Conservation (phyloP, 2,113 vertebrate species). For the Leiothrix lutea region DNA sequence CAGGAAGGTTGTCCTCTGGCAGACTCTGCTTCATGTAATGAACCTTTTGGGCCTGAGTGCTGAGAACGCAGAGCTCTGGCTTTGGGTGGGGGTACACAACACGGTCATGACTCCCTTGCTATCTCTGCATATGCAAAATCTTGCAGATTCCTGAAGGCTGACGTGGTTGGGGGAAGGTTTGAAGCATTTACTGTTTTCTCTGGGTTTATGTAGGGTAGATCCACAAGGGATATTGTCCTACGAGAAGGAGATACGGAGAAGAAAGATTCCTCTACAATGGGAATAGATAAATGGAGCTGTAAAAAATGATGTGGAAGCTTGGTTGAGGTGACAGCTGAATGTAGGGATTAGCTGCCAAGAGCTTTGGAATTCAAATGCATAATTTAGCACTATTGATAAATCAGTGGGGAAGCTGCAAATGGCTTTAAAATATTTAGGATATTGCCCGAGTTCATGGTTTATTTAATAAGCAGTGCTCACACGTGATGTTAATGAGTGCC, state of each 20-base stretch:
- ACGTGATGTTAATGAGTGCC: neutral
- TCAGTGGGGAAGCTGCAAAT: neutral
- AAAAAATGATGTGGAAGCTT: neutral
- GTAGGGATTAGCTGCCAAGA: slow-evolving; percentile 14
- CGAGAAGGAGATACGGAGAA: neutral
- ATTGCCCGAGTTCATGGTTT: neutral
- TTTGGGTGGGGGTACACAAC: neutral
- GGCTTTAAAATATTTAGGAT: slow-evolving; percentile 50
- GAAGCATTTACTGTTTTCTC: neutral
- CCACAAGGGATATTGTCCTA: neutral
- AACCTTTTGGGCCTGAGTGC: neutral
- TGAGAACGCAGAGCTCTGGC: slow-evolving; percentile 1
- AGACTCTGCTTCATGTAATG: neutral
- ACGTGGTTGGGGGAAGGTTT: neutral
- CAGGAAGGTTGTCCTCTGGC: neutral
- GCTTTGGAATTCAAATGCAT: slow-evolving; percentile 35
- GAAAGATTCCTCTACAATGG: neutral
- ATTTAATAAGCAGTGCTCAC: neutral
- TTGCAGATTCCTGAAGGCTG: neutral
- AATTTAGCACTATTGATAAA: slow-evolving; percentile 50
- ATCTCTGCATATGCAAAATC: slow-evolving; percentile 24
- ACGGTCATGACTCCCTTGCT: neutral
- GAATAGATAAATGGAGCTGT: slow-evolving; percentile 26
- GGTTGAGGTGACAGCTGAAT: slow-evolving; percentile 29
- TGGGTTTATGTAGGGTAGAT: neutral